These are phyloP conservation scores for Doryteuthis pealeii DNA, from an alignment of 1,140 invertebrate genomes.

Conservation along the genomic window DNA sequence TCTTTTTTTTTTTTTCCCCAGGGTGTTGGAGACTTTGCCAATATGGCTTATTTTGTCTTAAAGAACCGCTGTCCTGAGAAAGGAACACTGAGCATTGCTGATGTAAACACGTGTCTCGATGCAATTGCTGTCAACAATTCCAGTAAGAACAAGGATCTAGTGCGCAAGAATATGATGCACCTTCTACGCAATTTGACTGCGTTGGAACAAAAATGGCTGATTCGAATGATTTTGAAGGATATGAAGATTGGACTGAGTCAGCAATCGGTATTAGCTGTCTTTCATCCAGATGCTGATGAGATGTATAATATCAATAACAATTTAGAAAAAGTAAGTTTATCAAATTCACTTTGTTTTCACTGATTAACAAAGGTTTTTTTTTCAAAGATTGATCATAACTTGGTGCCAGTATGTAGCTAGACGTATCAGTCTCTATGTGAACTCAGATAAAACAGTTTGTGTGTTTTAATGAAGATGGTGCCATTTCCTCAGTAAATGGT, in stretches of 20 bases:
- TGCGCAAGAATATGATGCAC: slow-evolving; percentile 61
- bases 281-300: slow-evolving; percentile 80
- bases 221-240: slow-evolving; percentile 80
- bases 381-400: not conserved
- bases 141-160: slow-evolving; percentile 62
- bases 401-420: not conserved
- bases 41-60: slow-evolving; percentile 72
- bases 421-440: no score
- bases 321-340: slow-evolving; percentile 70
- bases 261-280: slow-evolving; percentile 72
- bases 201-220: slow-evolving; percentile 84
- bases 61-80: slow-evolving; percentile 66
- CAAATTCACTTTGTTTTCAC: no score
- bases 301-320: slow-evolving; percentile 74
- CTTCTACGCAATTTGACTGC: slow-evolving; percentile 68
- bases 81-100: slow-evolving; percentile 65
- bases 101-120: slow-evolving; percentile 74
- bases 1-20: no score
- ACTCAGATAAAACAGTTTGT: no score
- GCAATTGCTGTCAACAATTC: slow-evolving; percentile 67
- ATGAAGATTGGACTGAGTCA: slow-evolving; percentile 62
- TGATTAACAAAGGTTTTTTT: not conserved
- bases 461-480: no score
- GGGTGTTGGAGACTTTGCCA: slow-evolving; percentile 69
- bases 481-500: no score